Evolutionary conservation across 2,888 invertebrate genomes (phyloP).

Genomic region (Sisyra terminalis): DNA sequence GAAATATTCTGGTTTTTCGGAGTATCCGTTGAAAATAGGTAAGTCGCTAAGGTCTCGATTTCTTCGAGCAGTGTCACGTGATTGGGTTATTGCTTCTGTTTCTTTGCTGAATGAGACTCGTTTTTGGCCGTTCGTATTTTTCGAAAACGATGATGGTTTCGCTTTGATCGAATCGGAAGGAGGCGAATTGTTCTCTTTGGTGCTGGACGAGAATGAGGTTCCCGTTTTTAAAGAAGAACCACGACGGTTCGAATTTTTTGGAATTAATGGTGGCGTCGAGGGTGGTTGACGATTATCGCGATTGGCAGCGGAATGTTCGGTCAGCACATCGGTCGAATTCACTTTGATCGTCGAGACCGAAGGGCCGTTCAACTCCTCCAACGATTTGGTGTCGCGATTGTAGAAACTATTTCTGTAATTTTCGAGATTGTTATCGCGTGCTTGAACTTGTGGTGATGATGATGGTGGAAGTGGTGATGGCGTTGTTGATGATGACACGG

Average conservation of each 20-base stretch:
- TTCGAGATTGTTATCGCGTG: constrained; percentile 1
- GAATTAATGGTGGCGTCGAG: constrained; percentile 28
- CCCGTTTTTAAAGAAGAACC: neutral
- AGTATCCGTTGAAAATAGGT: neutral
- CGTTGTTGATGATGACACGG: constrained; percentile 8
- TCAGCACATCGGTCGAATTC: neutral
- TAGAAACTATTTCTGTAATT: neutral
- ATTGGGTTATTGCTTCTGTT: neutral
- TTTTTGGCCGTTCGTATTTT: constrained; percentile 1
- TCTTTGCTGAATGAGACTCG: constrained; percentile 5
- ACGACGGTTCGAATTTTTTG: constrained; percentile 17
- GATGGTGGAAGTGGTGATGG: constrained; percentile 1
- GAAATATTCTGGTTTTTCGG: constrained; percentile 2
- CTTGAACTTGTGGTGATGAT: neutral
- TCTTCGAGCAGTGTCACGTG: constrained; percentile 1
- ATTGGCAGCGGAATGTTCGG: constrained; percentile 16
- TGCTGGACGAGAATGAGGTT: constrained; percentile 3
- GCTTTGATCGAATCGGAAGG: neutral
- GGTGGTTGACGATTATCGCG: constrained; percentile 29
- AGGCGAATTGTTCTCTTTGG: constrained; percentile 2
- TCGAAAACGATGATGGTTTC: constrained; percentile 3
- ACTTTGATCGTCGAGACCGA: neutral
- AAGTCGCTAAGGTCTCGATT: neutral
- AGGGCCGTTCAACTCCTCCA: neutral
- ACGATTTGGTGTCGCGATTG: neutral